phyloP scores from a whole-genome alignment of 1,140 invertebrate genomes.

The Panagrolaimus sp. region DNA sequence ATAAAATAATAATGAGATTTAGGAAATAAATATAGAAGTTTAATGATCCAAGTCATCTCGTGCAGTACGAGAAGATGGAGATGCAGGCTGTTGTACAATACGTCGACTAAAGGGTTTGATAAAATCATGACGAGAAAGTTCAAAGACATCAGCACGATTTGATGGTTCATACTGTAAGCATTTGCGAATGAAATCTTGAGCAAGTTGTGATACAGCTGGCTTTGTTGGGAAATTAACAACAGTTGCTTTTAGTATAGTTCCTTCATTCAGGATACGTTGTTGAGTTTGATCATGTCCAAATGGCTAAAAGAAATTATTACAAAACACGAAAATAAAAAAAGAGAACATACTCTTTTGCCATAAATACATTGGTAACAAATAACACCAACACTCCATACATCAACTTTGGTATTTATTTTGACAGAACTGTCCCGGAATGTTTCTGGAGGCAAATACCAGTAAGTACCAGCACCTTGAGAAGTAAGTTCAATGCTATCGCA shows the following conservation, averaged over 20 bases:
- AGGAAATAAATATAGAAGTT: too few relatives aligned
- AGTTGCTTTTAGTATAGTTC: conserved; percentile 97
- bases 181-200: conserved; percentile 89
- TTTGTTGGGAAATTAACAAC: conserved; percentile 98
- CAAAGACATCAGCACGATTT: conserved; percentile 91
- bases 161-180: conserved; percentile 97
- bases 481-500: conserved; percentile 86
- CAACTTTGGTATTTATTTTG: conserved; percentile 99
- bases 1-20: too few relatives aligned
- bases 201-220: conserved; percentile 65
- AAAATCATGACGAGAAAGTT: conserved; percentile 78
- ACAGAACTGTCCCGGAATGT: conserved; percentile 94
- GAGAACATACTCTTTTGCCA: conserved; percentile 65
- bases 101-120: not conserved
- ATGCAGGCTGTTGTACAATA: not conserved
- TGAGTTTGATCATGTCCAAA: conserved; percentile 99
- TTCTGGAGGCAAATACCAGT: conserved; percentile 98
- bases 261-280: conserved; percentile 97
- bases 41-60: too few relatives aligned
- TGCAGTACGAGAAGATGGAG: too few relatives aligned
- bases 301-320: conserved; percentile 64
- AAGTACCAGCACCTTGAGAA: conserved; percentile 96
- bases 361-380: conserved; percentile 99
- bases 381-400: conserved; percentile 99
- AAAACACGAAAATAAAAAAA: too few relatives aligned